A percentile compares a stretch with the other conserved stretches of the same genome.
Conservation (phyloP, 2,888 invertebrate species). For the Oligia strigilis region DNA sequence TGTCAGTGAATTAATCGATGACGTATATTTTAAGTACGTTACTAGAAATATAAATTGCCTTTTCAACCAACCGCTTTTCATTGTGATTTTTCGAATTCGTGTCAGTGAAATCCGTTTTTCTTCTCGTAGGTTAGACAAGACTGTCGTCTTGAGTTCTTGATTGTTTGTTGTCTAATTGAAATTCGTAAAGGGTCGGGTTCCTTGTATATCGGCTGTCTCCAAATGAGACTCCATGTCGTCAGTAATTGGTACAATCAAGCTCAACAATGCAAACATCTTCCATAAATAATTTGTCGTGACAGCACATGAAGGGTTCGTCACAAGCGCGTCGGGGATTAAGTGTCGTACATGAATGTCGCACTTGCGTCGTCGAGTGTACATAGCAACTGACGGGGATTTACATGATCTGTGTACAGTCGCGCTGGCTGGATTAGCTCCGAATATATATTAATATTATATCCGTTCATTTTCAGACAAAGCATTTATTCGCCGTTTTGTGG, state of each 20-base stretch:
- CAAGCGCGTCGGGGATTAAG: conserved; percentile 52
- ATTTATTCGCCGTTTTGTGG: conserved; percentile 34
- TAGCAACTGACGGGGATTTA: conserved; percentile 51
- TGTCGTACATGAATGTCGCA: conserved; percentile 55
- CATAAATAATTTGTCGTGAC: conserved; percentile 55
- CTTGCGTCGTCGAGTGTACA: conserved; percentile 46
- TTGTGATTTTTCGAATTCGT: background rate
- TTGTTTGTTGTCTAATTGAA: conserved; percentile 28
- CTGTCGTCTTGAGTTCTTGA: background rate
- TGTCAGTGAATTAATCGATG: background rate
- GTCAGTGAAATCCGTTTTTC: background rate
- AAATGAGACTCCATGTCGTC: conserved; percentile 20
- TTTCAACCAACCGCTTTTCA: background rate
- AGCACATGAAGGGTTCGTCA: conserved; percentile 40
- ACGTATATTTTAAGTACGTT: background rate
- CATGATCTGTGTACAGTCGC: conserved; percentile 56
- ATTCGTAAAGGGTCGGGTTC: conserved; percentile 18
- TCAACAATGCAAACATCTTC: conserved; percentile 44
- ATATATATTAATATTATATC: conserved; percentile 59
- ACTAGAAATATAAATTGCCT: conserved; percentile 1
- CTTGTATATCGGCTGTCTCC: conserved; percentile 29
- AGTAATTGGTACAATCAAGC: conserved; percentile 52
- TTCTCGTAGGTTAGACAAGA: background rate
- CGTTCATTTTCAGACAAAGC: conserved; percentile 46
- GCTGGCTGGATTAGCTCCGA: conserved; percentile 52